phyloP scores from a whole-genome alignment of 2,888 invertebrate genomes.

The Drosophila mimica region DNA sequence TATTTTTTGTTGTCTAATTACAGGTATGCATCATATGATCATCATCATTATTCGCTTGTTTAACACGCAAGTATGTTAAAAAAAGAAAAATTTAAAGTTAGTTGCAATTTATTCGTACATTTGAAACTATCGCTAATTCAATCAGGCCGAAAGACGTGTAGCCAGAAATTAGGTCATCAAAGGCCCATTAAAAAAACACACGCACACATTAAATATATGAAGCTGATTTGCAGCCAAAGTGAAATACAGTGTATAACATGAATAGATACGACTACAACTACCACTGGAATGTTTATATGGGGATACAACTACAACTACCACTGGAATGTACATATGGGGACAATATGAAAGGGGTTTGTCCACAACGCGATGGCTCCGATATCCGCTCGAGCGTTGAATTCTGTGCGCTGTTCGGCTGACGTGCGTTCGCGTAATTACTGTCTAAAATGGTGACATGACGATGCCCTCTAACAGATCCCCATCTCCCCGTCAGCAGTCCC shows the following conservation, averaged over 20 bases:
- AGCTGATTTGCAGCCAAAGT: conserved; percentile 46
- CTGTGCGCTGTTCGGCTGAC: conserved; percentile 42
- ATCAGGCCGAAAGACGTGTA: conserved; percentile 47
- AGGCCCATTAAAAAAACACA: conserved; percentile 58
- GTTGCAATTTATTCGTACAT: conserved; percentile 3
- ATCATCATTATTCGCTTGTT: neutral
- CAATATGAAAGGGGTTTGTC: neutral
- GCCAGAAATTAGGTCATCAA: conserved; percentile 61
- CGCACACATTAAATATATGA: conserved; percentile 39
- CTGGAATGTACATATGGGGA: conserved; percentile 1
- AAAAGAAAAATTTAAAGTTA: conserved; percentile 11
- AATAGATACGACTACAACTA: neutral
- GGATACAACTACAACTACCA: neutral
- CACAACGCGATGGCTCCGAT: conserved; percentile 52
- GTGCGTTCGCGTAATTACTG: conserved; percentile 72
- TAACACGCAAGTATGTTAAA: conserved; percentile 46
- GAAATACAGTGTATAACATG: conserved; percentile 45
- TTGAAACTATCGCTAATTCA: conserved; percentile 26
- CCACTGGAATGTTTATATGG: neutral
- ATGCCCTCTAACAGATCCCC: conserved; percentile 5
- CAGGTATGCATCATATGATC: conserved; percentile 43
- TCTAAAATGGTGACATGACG: conserved; percentile 60
- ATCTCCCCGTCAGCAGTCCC: neutral
- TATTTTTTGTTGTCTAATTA: conserved; percentile 25
- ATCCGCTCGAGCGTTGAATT: conserved; percentile 59